phyloP scores from a whole-genome alignment of 2,888 invertebrate genomes.

The Nysson spinosus region DNA sequence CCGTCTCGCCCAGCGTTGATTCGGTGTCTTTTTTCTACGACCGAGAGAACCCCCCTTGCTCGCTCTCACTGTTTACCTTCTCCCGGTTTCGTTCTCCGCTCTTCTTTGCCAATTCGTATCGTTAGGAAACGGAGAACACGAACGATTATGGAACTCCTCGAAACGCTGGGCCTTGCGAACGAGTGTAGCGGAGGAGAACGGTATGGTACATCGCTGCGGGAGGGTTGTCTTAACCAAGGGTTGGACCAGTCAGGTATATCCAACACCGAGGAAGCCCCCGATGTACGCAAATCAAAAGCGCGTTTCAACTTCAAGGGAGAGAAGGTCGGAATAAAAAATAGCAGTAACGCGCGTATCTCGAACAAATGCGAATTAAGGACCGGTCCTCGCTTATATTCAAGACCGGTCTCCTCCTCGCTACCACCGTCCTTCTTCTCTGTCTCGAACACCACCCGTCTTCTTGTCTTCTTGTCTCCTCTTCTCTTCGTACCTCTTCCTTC shows the following conservation, averaged over 20 bases:
- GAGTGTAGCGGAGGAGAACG: slow-evolving; percentile 27
- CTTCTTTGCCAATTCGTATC: slow-evolving; percentile 1
- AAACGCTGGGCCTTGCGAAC: slow-evolving; percentile 20
- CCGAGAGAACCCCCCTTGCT: background rate
- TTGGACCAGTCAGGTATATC: slow-evolving; percentile 62
- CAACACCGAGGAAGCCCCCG: slow-evolving; percentile 57
- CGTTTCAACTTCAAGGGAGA: too few species aligned
- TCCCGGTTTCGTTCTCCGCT: background rate
- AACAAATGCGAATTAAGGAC: slow-evolving; percentile 15
- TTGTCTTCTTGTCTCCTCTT: slow-evolving; percentile 7
- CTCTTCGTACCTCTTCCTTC: slow-evolving; percentile 1
- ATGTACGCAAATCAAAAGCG: too few species aligned
- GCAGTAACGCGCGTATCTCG: slow-evolving; percentile 29
- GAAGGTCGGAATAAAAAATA: slow-evolving; percentile 19
- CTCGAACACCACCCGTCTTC: slow-evolving; percentile 32
- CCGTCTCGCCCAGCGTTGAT: slow-evolving; percentile 44
- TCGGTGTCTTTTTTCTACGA: background rate
- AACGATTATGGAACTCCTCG: slow-evolving; percentile 6
- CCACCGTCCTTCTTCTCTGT: too few species aligned
- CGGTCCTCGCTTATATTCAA: too few species aligned
- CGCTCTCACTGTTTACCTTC: background rate
- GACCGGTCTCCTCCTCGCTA: too few species aligned
- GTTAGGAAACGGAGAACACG: too few species aligned
- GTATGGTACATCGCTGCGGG: slow-evolving; percentile 31
- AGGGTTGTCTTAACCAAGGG: slow-evolving; percentile 54